phyloP scores from a whole-genome alignment of 64 coral and sea anemone genomes.

The Stichodactyla helianthus region DNA sequence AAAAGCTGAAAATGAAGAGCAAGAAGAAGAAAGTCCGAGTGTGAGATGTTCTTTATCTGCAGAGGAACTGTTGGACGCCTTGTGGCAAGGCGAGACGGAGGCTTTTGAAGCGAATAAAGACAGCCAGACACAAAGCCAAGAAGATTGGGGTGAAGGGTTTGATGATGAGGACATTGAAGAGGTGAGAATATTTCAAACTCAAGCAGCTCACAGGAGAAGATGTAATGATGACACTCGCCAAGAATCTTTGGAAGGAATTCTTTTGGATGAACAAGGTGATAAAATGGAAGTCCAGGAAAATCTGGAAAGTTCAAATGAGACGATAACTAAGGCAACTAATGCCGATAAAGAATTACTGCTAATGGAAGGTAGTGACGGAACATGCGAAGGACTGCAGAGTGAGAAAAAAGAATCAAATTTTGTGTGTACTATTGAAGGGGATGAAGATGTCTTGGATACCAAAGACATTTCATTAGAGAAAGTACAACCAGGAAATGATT shows the following conservation, averaged over 20 bases:
- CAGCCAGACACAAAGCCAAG: background rate
- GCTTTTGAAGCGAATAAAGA: background rate
- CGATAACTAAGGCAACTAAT: background rate
- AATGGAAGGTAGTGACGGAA: background rate
- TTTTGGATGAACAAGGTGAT: background rate
- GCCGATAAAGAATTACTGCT: background rate
- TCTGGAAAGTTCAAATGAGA: background rate
- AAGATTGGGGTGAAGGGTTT: conserved; percentile 36
- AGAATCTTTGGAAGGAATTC: background rate
- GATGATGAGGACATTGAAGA: conserved; percentile 87
- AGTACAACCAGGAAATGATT: no score
- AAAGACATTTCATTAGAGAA: no score
- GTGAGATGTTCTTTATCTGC: background rate
- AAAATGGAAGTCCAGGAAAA: background rate
- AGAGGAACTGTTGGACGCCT: conserved; percentile 24
- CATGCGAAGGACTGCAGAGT: background rate
- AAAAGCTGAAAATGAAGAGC: background rate
- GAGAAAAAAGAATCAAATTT: background rate
- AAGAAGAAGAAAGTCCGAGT: background rate
- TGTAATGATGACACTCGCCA: background rate
- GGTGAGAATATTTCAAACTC: conserved; percentile 83
- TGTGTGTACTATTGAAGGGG: background rate
- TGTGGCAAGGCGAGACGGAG: conserved; percentile 26
- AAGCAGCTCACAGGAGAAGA: conserved; percentile 23
- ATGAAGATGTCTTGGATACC: no score